phyloP scores from a whole-genome alignment of 2,797 vertebrate species.

The Pangasius larnaudii region DNA sequence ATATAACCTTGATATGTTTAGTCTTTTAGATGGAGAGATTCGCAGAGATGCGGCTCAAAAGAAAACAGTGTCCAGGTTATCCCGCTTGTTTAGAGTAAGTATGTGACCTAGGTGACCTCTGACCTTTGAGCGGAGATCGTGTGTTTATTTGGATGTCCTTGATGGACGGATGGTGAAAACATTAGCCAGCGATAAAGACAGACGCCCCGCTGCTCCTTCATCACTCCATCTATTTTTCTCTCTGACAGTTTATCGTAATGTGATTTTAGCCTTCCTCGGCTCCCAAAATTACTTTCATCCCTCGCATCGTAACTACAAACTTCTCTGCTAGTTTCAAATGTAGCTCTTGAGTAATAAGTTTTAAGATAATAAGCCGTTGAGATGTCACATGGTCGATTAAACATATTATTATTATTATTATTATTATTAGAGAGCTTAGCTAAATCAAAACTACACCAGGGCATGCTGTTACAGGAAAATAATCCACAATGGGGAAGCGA shows the following conservation, averaged over 20 bases:
- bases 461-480: neutral
- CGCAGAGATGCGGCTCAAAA: neutral
- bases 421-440: neutral
- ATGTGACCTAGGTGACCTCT: constrained; percentile 41
- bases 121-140: constrained; percentile 31
- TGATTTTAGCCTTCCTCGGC: neutral
- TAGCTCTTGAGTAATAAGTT: neutral
- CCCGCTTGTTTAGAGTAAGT: neutral
- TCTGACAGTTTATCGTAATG: neutral
- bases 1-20: neutral
- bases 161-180: constrained; percentile 28
- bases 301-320: neutral
- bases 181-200: constrained; percentile 11
- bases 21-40: neutral
- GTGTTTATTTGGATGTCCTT: constrained; percentile 44
- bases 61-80: neutral
- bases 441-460: neutral
- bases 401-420: neutral
- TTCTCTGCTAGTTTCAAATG: neutral
- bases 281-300: neutral
- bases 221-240: neutral
- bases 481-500: neutral
- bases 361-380: neutral
- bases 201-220: constrained; percentile 3
- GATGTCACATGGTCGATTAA: neutral